phyloP scores from a whole-genome alignment of 1,140 invertebrate genomes.

The Hylaeus anthracinus region DNA sequence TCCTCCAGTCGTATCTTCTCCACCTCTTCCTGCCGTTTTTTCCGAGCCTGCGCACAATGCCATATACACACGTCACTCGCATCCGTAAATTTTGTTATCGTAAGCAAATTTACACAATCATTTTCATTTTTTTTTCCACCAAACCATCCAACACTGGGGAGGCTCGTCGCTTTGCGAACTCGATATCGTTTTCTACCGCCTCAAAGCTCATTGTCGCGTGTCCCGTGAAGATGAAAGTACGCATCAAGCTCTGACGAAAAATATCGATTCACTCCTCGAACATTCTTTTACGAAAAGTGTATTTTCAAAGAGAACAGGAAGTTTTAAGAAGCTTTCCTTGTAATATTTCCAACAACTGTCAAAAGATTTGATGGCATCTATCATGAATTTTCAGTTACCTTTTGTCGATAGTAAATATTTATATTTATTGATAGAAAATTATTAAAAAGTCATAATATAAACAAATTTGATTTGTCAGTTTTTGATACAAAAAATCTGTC shows the following conservation, averaged over 20 bases:
- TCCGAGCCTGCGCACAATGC: constrained; percentile 86
- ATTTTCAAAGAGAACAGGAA: too few relatives aligned
- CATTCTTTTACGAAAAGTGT: too few relatives aligned
- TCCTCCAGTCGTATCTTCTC: constrained; percentile 92
- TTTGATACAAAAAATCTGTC: too few relatives aligned
- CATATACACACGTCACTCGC: constrained; percentile 74
- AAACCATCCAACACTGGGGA: not conserved
- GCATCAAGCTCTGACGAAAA: not conserved
- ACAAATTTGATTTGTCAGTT: too few relatives aligned
- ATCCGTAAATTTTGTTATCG: constrained; percentile 64
- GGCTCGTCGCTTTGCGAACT: not conserved
- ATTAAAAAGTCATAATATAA: too few relatives aligned
- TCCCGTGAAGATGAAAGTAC: not conserved
- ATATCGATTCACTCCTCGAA: not conserved
- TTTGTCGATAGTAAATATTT: too few relatives aligned
- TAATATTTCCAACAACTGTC: too few relatives aligned
- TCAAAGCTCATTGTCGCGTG: not conserved
- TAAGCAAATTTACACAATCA: constrained; percentile 32
- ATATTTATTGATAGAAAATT: too few relatives aligned
- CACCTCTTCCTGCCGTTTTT: constrained; percentile 91
- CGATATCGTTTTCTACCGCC: not conserved
- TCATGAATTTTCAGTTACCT: too few relatives aligned
- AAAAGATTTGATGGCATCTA: too few relatives aligned
- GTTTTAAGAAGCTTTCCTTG: too few relatives aligned
- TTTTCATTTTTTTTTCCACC: not conserved